Evolutionary conservation across 2,888 invertebrate species (phyloP).

Genomic region (Drosophila mulleri): DNA sequence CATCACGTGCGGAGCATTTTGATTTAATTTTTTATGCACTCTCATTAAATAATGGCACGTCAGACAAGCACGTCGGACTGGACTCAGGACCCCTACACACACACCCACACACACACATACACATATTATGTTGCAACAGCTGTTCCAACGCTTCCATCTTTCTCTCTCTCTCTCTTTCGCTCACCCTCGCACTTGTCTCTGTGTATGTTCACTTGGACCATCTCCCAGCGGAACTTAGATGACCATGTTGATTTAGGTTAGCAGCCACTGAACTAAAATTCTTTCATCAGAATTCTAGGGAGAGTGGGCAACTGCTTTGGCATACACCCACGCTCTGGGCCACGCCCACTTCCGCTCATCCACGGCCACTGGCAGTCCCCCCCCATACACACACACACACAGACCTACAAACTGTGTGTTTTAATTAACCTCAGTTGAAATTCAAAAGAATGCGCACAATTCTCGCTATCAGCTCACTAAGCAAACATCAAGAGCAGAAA

Average conservation of each 20-base stretch:
- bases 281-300: constrained; percentile 50
- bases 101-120: constrained; percentile 15
- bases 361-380: background rate
- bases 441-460: constrained; percentile 9
- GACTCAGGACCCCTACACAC: background rate
- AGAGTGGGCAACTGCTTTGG: constrained; percentile 21
- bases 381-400: background rate
- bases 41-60: constrained; percentile 61
- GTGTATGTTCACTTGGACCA: constrained; percentile 10
- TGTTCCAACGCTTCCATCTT: constrained; percentile 8
- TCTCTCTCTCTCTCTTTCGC: too few relatives aligned
- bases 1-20: constrained; percentile 50
- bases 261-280: constrained; percentile 42
- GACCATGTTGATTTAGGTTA: constrained; percentile 66
- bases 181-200: background rate
- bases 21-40: constrained; percentile 67
- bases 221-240: constrained; percentile 38
- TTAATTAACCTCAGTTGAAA: constrained; percentile 52
- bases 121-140: constrained; percentile 47
- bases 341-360: background rate
- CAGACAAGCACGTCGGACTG: constrained; percentile 29
- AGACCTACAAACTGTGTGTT: constrained; percentile 36
- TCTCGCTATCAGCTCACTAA: constrained; percentile 3
- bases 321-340: background rate
- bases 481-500: background rate